Evolutionary conservation across 2,888 invertebrate genomes (phyloP), one percentile per base, ranked within the genome.

Genomic region (Drosophila helvetica): DNA sequence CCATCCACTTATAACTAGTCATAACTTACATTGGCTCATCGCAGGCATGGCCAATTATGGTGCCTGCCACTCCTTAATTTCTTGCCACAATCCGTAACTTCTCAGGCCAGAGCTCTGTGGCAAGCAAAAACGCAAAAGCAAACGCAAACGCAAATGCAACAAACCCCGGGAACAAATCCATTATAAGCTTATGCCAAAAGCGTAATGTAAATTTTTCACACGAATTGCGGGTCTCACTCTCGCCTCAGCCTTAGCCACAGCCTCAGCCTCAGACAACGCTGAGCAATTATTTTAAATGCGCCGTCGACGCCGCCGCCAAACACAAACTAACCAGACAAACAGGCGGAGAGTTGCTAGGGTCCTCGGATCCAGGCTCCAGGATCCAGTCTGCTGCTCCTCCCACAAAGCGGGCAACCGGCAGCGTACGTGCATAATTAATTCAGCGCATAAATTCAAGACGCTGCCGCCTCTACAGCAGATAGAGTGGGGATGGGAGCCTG

Each of bases 401-500:
- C 22, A 45, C 27, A 12, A 5, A 38, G 30, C 15, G 30, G 33
- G 33, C 19, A 58, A 47, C 55, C 45, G 10, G 27, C 58, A 65
- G 69, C 85, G 88, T 86, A 79, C 88, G 85, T 81, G 85, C 86
- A 88, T 86, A 86, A 86, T 86, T 88, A 88, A 86, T 88, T 86
- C 88, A 77, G 87, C 75, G 85, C 87, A 86, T 84, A 86, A 86
- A 86, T 86, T 88, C 73, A 88, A 86, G 86, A 80, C 80, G 87
- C 65, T 67, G 86, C 65, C 66, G 80, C 60, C 60, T 57, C 42
- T 17, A n/a, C 48, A 25, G 17, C 45, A 52, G 57, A 38, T 38
- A 38, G 38, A 38, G 2, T 2, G 38, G 15, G 15, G 6, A 15
- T 6, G 15, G 15, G 38, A 33, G 12, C n/a, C n/a, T n/a, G 3